phyloP scores from a whole-genome alignment of 1,140 invertebrate genomes.

The Ceratosolen fusciceps region DNA sequence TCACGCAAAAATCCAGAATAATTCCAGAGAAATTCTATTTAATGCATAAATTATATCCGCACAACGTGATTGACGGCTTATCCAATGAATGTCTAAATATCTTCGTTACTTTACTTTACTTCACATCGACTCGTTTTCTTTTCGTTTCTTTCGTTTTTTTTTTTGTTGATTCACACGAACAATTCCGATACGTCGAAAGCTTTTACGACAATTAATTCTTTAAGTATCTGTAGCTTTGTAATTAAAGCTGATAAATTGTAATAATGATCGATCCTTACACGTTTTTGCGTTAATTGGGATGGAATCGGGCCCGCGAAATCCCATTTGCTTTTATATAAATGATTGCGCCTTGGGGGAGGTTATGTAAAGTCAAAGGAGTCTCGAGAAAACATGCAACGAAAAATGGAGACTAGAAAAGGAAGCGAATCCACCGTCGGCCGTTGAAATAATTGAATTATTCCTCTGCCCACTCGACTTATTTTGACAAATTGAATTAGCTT shows the following conservation, averaged over 20 bases:
- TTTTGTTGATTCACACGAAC: no score
- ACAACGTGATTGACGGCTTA: no score
- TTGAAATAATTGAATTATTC: slow-evolving; percentile 58
- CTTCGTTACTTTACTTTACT: no score
- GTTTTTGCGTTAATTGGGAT: neutral
- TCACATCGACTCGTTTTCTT: no score
- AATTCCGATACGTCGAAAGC: no score
- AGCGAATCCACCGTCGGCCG: slow-evolving; percentile 1
- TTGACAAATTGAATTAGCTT: slow-evolving; percentile 57
- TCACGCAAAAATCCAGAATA: no score
- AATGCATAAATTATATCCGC: no score
- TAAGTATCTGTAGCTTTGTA: no score
- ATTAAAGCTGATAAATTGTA: neutral
- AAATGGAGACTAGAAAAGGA: slow-evolving; percentile 11
- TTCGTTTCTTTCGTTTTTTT: no score
- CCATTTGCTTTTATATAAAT: neutral
- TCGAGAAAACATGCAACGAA: neutral
- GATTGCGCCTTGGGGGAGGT: neutral
- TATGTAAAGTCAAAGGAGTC: neutral
- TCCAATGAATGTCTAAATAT: no score
- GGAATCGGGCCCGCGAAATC: neutral
- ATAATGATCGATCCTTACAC: neutral
- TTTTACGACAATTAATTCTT: no score
- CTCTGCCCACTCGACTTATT: slow-evolving; percentile 53
- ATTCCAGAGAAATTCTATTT: no score